Base-by-base conservation (phyloP, 2,113 vertebrate genomes). In the Leucoraja erinaceus region DNA sequence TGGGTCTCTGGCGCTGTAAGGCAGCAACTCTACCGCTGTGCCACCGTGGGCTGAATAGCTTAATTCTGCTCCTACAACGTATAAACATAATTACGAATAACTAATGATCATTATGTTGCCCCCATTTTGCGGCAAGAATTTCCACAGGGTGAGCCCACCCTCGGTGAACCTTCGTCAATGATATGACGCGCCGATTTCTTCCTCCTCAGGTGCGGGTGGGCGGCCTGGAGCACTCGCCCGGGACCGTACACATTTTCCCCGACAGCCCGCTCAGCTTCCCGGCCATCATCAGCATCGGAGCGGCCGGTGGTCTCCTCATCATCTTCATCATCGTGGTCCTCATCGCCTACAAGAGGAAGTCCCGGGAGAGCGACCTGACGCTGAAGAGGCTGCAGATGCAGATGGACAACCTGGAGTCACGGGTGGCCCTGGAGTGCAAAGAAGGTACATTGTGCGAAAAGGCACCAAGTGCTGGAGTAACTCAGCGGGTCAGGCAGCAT, bases 401-500 rank as follows among this genome's bases (percentile, higher is more conserved):
- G 94, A 99, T 99, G 99, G 99, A 99, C 96, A 99, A 99, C 96
- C 96, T 99, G 93, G 99, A 99, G 95, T 99, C 98, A n/a, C 97
- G 99, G 0, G 99, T 99, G 94, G 99, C 99, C 0, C 95, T 99
- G 93, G 99, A 99, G 94, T 99, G 99, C 96, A 99, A 99, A 94
- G 99, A 99, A 96, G 99, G 99, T 99, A 95, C 92, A 93, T 56
- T 7, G 18, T 33, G 8, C 1, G 66, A 68, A 68, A 68, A 3
- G 3, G 38, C 0, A 22, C 0, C 18, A 90, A 81, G 68, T 25
- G 68, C 72, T 33, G 54, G 72, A 68, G 66, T 68, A 68, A 68
- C 9, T 47, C 38, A 47, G 3, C 38, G 38, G 38, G 38, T 47
- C 38, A 47, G 38, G 38, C 38, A 47, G 38, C 38, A 0, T 47